phyloP scores from a whole-genome alignment of 2,888 invertebrate species.

The Sturmia bella region DNA sequence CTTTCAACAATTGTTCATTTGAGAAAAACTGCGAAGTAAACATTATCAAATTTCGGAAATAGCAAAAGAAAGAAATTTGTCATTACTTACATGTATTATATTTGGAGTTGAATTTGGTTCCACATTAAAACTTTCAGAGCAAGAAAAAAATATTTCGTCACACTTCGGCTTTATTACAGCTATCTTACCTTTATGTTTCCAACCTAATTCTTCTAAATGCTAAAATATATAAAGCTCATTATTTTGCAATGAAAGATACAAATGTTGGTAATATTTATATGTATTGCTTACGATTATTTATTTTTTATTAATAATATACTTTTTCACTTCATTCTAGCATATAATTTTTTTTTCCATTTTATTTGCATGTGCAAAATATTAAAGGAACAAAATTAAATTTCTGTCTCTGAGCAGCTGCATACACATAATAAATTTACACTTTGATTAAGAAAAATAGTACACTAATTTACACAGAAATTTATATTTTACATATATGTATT shows the following conservation, averaged over 20 bases:
- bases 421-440: slow-evolving; percentile 19
- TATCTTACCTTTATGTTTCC: slow-evolving; percentile 89
- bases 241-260: neutral
- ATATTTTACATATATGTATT: too few relatives aligned
- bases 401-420: slow-evolving; percentile 2
- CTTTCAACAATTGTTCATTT: slow-evolving; percentile 95
- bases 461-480: slow-evolving; percentile 49
- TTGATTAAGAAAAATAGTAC: slow-evolving; percentile 54
- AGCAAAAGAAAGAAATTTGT: neutral
- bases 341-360: too few relatives aligned
- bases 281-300: too few relatives aligned
- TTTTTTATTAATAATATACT: too few relatives aligned
- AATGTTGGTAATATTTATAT: neutral
- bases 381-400: neutral
- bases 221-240: slow-evolving; percentile 81
- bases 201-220: slow-evolving; percentile 94
- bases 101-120: slow-evolving; percentile 84
- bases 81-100: slow-evolving; percentile 50
- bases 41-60: neutral
- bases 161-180: slow-evolving; percentile 96
- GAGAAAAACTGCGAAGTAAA: slow-evolving; percentile 90
- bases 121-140: slow-evolving; percentile 94
- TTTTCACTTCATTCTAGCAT: too few relatives aligned
- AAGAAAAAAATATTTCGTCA: slow-evolving; percentile 84
- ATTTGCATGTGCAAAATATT: too few relatives aligned